phyloP scores from a whole-genome alignment of 1,140 invertebrate genomes.

The Pteromalus puparum region DNA sequence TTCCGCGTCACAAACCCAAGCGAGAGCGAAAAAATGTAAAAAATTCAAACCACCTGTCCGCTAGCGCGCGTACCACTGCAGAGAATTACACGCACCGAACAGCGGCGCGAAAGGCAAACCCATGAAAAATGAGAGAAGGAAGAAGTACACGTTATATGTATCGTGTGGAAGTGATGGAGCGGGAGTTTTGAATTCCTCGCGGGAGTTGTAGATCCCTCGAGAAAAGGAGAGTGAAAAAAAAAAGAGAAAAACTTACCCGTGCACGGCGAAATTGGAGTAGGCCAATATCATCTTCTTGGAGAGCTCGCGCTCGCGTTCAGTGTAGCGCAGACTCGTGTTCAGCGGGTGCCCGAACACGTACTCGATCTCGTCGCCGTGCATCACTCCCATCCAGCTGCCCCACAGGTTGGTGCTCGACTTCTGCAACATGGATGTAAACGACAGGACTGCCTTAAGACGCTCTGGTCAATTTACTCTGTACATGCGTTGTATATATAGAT shows the following conservation, averaged over 20 bases:
- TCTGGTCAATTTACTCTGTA: background rate
- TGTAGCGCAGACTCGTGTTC: conserved; percentile 89
- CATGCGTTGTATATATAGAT: background rate
- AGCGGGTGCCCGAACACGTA: conserved; percentile 96
- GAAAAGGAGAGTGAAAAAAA: background rate
- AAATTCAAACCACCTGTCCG: background rate
- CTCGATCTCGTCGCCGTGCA: conserved; percentile 97
- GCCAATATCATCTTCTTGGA: conserved; percentile 90
- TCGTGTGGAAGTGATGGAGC: background rate
- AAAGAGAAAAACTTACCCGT: conserved; percentile 82
- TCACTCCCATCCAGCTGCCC: conserved; percentile 98
- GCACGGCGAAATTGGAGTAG: conserved; percentile 90
- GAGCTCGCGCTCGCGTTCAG: conserved; percentile 87
- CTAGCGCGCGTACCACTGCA: no score
- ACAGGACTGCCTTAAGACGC: conserved; percentile 1
- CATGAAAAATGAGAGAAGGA: conserved; percentile 4
- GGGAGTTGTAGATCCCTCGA: background rate
- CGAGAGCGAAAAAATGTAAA: background rate
- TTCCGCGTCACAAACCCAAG: no score
- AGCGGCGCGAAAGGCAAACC: background rate
- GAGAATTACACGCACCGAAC: background rate
- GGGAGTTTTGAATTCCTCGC: background rate
- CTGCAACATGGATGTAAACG: conserved; percentile 77
- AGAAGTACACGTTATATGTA: background rate
- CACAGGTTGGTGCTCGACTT: conserved; percentile 91